Evolutionary conservation across 2,888 invertebrate species (phyloP), one percentile per base, ranked within the genome.

Genomic region (Thelaira solivaga): DNA sequence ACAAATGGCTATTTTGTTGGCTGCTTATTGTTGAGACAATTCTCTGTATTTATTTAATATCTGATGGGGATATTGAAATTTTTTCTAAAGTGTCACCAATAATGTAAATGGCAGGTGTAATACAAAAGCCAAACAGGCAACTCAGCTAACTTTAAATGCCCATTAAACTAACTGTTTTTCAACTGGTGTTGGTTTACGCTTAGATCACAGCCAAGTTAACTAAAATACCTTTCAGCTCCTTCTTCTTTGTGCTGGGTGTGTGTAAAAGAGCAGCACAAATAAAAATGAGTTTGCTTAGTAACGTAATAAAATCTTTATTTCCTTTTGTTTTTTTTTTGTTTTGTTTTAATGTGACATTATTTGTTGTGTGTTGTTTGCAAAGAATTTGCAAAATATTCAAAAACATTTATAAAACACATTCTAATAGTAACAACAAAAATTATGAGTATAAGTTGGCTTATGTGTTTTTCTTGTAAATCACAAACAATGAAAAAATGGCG

Each of bases 31-130:
- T 39, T n/a, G n/a, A 26, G 13, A 34, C 36, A 73, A 43, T 73
- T 65, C 20, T 51, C 20, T 51, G 47, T n/a, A n/a, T n/a, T n/a
- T n/a, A n/a, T 39, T 59, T 43, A 26, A 59, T 74, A 67, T 74
- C 73, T 67, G 51, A 59, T 59, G 73, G 65, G 65, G 59, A 67
- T 73, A 65, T 59, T 65, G 65, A 49, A 47, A 73, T 49, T 65
- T 43, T n/a, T 65, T 71, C 51, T 26, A 45, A 53, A 41, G 51
- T 6, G 3, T 24, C 0, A 11, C 24, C 4, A 43, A 16, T 34
- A 61, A 53, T 26, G 11, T 4, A 31, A 39, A 43, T 5, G 26
- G 22, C 29, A 29, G 29, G 22, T 47, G 41, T 61, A 36, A 47
- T 45, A 53, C n/a, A 45, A 61, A 49, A 43, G 24, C 24, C 20